Conservation (phyloP, 2,797 vertebrate species). For the Falco biarmicus region DNA sequence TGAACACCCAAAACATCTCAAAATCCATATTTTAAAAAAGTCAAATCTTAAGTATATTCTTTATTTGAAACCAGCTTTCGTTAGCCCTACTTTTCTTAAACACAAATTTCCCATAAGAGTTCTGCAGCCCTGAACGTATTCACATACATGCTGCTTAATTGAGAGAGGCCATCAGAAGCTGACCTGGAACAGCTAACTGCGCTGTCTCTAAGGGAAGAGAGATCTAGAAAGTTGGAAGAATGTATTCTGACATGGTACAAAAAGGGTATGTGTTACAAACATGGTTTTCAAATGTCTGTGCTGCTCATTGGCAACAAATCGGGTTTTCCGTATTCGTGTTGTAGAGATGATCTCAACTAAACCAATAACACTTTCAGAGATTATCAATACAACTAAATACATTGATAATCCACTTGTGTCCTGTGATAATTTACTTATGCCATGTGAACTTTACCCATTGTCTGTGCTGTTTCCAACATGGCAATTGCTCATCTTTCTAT, state of each 20-base stretch:
- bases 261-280: neutral
- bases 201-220: neutral
- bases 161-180: neutral
- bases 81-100: neutral
- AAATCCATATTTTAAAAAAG: neutral
- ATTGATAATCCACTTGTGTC: neutral
- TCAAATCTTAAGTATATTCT: neutral
- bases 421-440: neutral
- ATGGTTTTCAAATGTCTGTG: neutral
- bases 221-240: neutral
- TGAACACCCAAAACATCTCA: neutral
- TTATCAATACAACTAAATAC: neutral
- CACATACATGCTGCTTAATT: fast-evolving
- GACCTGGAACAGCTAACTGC: neutral
- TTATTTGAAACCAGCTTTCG: neutral
- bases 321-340: neutral
- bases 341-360: neutral
- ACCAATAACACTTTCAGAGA: neutral
- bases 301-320: neutral
- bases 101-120: neutral
- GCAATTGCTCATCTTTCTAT: neutral
- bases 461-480: neutral
- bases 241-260: neutral
- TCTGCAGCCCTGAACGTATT: neutral
- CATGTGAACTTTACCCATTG: neutral